A percentile compares a stretch with the other conserved stretches of the same genome.
These are phyloP conservation scores for Barbus barbus DNA, from an alignment of 2,113 vertebrate species.

Conservation along the genomic window DNA sequence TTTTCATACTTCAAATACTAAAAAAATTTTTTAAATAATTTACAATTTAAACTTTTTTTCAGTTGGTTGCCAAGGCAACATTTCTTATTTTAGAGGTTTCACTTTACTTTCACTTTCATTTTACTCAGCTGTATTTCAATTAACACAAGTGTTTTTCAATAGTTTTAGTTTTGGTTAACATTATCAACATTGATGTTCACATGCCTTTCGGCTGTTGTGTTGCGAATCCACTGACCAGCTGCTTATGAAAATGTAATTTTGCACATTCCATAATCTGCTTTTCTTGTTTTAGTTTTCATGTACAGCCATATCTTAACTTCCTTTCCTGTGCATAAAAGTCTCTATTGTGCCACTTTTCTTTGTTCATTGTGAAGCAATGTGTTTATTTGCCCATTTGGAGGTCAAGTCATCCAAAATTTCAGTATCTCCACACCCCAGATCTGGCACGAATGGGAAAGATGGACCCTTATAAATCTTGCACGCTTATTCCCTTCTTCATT, in stretches of 20 bases:
- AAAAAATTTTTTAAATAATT: too few species aligned
- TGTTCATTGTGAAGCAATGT: conserved; percentile 25
- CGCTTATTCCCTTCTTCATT: neutral
- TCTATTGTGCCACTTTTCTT: conserved; percentile 15
- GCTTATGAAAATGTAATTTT: too few species aligned
- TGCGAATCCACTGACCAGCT: neutral
- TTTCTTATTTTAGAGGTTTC: too few species aligned
- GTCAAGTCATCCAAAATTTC: neutral
- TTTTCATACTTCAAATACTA: too few species aligned
- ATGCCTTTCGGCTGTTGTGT: neutral
- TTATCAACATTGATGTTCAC: neutral
- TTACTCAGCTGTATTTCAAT: too few species aligned
- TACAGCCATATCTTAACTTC: neutral
- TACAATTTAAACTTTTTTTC: too few species aligned
- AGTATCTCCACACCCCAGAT: neutral
- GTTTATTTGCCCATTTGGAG: conserved; percentile 29
- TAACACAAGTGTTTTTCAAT: too few species aligned
- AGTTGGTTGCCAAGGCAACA: too few species aligned
- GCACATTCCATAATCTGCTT: neutral
- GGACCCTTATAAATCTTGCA: neutral
- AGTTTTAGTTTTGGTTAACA: too few species aligned
- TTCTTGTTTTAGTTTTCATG: neutral
- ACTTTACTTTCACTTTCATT: too few species aligned
- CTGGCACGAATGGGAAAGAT: neutral
- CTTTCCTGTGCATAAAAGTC: neutral